Conservation (phyloP, 2,797 vertebrate species). For the Pangasius djambal region DNA sequence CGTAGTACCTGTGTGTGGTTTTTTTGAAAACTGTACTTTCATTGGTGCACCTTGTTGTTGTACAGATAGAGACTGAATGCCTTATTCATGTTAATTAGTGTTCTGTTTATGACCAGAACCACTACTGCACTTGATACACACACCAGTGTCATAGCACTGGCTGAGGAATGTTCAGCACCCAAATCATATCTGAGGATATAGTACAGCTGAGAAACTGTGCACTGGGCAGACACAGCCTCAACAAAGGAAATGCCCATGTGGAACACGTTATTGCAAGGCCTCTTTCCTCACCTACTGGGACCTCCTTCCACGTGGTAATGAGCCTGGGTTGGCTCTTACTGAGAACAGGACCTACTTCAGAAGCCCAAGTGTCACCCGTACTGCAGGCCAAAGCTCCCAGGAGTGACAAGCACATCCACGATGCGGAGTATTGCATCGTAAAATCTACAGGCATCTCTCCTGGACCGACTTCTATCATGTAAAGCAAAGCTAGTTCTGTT, state of each 20-base stretch:
- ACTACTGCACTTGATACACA: neutral
- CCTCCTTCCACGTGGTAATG: constrained; percentile 92
- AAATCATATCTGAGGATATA: neutral
- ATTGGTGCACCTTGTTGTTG: too few relatives aligned
- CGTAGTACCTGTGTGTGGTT: neutral
- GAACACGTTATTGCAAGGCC: neutral
- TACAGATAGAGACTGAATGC: neutral
- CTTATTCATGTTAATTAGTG: neutral
- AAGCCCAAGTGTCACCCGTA: constrained; percentile 94
- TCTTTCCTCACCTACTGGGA: constrained; percentile 82
- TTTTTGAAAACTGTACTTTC: neutral
- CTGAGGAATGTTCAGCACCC: neutral
- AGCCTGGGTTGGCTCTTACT: constrained; percentile 84
- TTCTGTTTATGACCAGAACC: neutral
- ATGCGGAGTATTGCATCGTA: constrained; percentile 88
- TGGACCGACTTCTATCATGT: constrained; percentile 95
- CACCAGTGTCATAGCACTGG: neutral
- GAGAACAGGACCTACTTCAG: constrained; percentile 88
- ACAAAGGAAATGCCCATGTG: neutral
- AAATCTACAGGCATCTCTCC: constrained; percentile 95
- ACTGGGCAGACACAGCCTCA: neutral
- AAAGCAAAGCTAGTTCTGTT: constrained; percentile 90
- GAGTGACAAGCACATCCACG: constrained; percentile 95
- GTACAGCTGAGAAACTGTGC: too few relatives aligned
- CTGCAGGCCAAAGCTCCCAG: constrained; percentile 88